Conservation (phyloP, 2,797 vertebrate genomes). For the Allobates femoralis region DNA sequence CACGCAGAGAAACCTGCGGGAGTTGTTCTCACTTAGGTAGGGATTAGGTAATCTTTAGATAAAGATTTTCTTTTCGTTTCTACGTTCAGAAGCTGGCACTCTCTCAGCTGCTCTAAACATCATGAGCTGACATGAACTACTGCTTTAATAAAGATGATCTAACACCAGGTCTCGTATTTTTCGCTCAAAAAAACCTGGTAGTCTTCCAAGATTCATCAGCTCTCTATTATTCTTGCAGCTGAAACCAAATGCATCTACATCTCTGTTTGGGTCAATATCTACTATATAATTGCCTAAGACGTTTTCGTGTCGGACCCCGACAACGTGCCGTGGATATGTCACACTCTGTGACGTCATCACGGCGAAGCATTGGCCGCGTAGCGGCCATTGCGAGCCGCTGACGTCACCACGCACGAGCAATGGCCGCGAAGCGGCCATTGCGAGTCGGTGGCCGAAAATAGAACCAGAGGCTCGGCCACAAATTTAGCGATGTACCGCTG, state of each 20-base stretch:
- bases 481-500: too few relatives aligned
- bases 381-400: too few relatives aligned
- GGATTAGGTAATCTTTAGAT: constrained; percentile 62
- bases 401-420: too few relatives aligned
- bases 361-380: too few relatives aligned
- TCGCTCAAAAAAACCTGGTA: constrained; percentile 54
- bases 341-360: too few relatives aligned
- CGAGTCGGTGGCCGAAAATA: too few relatives aligned
- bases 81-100: constrained; percentile 56
- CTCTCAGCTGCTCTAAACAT: constrained; percentile 58
- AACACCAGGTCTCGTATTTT: constrained; percentile 53
- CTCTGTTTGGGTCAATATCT: constrained; percentile 56
- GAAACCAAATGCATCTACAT: constrained; percentile 52
- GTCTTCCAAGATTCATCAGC: constrained; percentile 61
- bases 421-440: too few relatives aligned
- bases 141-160: constrained; percentile 64
- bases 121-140: constrained; percentile 59
- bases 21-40: constrained; percentile 56
- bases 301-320: too few relatives aligned
- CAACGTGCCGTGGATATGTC: too few relatives aligned
- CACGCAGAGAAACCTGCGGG: constrained; percentile 22
- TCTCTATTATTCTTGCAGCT: constrained; percentile 61
- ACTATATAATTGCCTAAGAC: too few relatives aligned
- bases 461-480: too few relatives aligned
- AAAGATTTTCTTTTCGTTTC: constrained; percentile 61